Conservation (phyloP, 2,113 vertebrate species). For the Psophia crepitans region DNA sequence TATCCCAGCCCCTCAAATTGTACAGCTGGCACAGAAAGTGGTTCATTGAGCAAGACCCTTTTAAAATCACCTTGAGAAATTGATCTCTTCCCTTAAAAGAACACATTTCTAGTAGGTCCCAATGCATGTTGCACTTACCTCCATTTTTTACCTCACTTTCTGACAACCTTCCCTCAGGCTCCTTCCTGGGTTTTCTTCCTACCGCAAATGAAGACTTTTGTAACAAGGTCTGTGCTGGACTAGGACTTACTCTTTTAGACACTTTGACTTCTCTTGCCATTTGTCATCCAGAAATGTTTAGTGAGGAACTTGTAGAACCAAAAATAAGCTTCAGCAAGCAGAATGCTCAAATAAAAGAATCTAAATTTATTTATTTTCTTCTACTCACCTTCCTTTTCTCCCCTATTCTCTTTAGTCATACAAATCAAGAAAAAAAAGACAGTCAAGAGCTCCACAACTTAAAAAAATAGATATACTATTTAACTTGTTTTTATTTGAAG, state of each 20-base stretch:
- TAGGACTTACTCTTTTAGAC: background rate
- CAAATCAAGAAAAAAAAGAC: background rate
- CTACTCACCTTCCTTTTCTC: background rate
- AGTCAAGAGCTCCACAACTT: background rate
- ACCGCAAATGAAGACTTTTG: background rate
- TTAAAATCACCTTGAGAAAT: background rate
- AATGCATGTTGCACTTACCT: background rate
- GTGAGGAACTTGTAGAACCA: background rate
- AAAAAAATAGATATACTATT: background rate
- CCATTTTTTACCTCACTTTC: background rate
- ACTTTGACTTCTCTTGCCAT: background rate
- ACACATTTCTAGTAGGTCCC: background rate
- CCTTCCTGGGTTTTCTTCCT: background rate
- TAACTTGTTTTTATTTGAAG: background rate
- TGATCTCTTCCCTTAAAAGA: background rate
- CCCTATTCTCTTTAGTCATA: background rate
- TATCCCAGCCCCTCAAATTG: background rate
- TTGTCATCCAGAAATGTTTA: background rate
- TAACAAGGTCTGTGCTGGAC: background rate
- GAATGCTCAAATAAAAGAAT: background rate
- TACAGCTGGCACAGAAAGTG: background rate
- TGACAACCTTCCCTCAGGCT: background rate
- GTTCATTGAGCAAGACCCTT: background rate
- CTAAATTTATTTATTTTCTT: background rate
- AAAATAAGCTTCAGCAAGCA: background rate